These are phyloP conservation scores for Lepidocyrtoides sp. DNA, from an alignment of 2,888 invertebrate species.

Conservation along the genomic window DNA sequence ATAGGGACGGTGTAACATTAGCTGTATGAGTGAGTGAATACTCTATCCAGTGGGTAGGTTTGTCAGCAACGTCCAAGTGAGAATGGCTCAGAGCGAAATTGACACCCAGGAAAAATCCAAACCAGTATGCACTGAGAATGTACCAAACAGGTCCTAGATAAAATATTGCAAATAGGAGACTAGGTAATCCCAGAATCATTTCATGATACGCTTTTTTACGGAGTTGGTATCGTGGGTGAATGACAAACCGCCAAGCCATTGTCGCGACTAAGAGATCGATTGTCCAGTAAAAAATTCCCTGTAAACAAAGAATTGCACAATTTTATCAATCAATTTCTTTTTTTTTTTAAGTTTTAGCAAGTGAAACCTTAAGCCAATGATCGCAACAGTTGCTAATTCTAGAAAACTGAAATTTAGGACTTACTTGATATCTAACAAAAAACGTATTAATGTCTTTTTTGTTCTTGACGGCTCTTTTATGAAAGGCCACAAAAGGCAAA, in stretches of 20 bases:
- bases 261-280: conserved; percentile 4
- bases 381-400: too few relatives aligned
- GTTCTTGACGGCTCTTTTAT: conserved; percentile 71
- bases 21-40: conserved; percentile 75
- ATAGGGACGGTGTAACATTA: conserved; percentile 67
- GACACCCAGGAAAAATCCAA: conserved; percentile 31
- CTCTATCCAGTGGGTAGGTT: conserved; percentile 79
- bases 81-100: conserved; percentile 75
- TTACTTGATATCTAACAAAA: conserved; percentile 54
- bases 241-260: conserved; percentile 38
- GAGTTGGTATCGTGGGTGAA: conserved; percentile 51
- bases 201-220: conserved; percentile 46
- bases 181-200: conserved; percentile 7
- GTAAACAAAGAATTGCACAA: too few relatives aligned
- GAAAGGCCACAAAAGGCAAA: conserved; percentile 81
- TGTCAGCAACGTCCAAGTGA: conserved; percentile 71
- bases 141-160: conserved; percentile 13
- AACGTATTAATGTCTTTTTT: conserved; percentile 24
- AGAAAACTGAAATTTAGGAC: too few relatives aligned
- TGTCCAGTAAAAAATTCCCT: conserved; percentile 53
- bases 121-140: conserved; percentile 44
- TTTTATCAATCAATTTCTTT: too few relatives aligned
- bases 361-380: too few relatives aligned
- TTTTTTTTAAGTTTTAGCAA: too few relatives aligned
- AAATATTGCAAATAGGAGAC: background rate